Base-by-base conservation (phyloP, 2,888 invertebrate species). In the Marasmarcha lunaedactyla region DNA sequence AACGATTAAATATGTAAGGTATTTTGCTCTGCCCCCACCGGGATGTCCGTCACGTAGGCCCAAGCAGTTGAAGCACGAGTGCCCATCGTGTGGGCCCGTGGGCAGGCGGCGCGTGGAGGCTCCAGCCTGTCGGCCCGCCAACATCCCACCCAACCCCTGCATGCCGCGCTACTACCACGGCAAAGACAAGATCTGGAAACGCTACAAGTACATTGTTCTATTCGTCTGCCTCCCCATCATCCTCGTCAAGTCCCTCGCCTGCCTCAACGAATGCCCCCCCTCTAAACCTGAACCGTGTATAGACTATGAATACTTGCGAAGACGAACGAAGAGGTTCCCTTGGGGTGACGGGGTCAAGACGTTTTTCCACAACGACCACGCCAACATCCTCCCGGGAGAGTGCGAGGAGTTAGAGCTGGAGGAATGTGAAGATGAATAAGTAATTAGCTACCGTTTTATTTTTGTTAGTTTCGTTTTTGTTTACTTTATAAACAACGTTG, bases 291-390 rank as follows among this genome's bases (percentile, higher is more conserved):
- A 46, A 20, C 52, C 51, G 1, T 81, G 81, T 47, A 60, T 71
- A 3, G 74, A 78, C 30, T 95, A 93, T 57, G 93, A 93, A 1
- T 91, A 93, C 58, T 76, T 96, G 78, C 85, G 90, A 25, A 74
- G 90, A 41, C 88, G 94, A 27, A 89, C 79, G 39, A 95, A 93
- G 79, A 89, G 87, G 55, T 96, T 90, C 73, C 95, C 95, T n/a
- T 97, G 96, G 96, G 92, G 94, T 37, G 92, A 93, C 59, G 95
- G 95, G 33, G 87, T 87, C 51, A 87, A 90, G 59, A 81, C 88
- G n/a, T 72, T 95, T 13, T 93, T 95, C 85, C 95, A 96, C 81
- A 95, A 95, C 65, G 88, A 90, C 5, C 85, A 88, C 38, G 58
- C 71, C 26, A 95, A 95, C 61, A 79, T 62, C 43, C 46, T 73